Percentiles rank a stretch among this genome's conserved stretches.
phyloP scores from a whole-genome alignment of 2,888 invertebrate species.

The Hirtodrosophila duncani region DNA sequence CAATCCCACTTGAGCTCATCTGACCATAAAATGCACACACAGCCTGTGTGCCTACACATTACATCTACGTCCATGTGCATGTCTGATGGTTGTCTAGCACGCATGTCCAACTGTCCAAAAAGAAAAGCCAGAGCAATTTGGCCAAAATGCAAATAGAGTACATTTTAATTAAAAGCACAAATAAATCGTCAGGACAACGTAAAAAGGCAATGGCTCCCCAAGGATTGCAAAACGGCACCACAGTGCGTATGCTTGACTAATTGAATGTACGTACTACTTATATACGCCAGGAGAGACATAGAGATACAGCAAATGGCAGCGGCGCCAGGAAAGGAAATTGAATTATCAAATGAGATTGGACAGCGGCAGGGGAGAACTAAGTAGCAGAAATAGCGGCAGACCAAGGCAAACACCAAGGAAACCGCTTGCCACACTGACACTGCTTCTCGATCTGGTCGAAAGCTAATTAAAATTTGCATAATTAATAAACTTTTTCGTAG shows the following conservation, averaged over 20 bases:
- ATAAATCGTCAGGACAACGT: slow-evolving; percentile 44
- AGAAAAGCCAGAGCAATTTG: slow-evolving; percentile 16
- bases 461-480: slow-evolving; percentile 69
- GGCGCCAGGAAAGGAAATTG: slow-evolving; percentile 53
- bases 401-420: slow-evolving; percentile 4
- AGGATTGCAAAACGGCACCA: slow-evolving; percentile 19
- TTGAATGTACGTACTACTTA: slow-evolving; percentile 41
- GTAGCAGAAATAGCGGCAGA: no score
- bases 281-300: slow-evolving; percentile 23
- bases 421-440: slow-evolving; percentile 13
- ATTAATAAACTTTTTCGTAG: slow-evolving; percentile 54
- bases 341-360: slow-evolving; percentile 49
- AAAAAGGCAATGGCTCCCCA: background rate
- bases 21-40: no score
- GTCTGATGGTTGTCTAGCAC: slow-evolving; percentile 9
- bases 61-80: no score
- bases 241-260: slow-evolving; percentile 51
- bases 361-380: slow-evolving; percentile 1
- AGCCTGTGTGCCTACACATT: no score
- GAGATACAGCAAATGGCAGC: background rate
- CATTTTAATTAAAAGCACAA: slow-evolving; percentile 60
- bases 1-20: no score
- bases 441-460: slow-evolving; percentile 11
- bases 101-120: slow-evolving; percentile 3
- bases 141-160: slow-evolving; percentile 42